These are phyloP conservation scores for Zelostemma sp. DNA, from an alignment of 1,140 invertebrate species.

Conservation along the genomic window DNA sequence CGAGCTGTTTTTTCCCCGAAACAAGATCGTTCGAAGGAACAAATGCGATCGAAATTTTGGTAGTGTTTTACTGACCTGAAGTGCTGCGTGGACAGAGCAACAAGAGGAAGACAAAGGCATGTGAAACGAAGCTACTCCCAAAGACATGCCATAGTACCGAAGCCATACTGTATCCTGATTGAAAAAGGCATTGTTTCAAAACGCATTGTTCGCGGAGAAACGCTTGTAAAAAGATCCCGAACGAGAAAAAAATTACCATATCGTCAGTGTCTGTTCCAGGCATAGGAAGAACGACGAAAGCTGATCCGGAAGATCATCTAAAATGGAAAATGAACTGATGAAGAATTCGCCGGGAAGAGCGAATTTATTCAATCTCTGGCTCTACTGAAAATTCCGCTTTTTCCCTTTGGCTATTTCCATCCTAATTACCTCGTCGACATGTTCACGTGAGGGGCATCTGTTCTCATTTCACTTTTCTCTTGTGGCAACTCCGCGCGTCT, in stretches of 20 bases:
- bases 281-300: conserved; percentile 60
- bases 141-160: conserved; percentile 83
- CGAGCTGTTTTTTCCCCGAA: no score
- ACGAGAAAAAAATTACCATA: conserved; percentile 64
- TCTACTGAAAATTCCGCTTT: no score
- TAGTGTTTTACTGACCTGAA: conserved; percentile 62
- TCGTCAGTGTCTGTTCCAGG: conserved; percentile 70
- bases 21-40: no score
- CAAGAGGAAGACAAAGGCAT: conserved; percentile 74
- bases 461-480: no score
- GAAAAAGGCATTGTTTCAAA: conserved; percentile 17
- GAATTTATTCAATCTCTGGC: no score
- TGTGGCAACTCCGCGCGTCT: no score
- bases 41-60: neutral
- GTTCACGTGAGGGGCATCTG: no score
- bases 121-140: conserved; percentile 79
- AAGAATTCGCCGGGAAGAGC: no score
- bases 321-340: conserved; percentile 40
- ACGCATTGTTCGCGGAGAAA: neutral
- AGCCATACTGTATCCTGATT: conserved; percentile 85
- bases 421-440: no score
- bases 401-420: no score
- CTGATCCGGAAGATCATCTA: conserved; percentile 64
- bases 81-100: conserved; percentile 79
- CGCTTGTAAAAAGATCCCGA: no score